Evolutionary conservation across 2,797 vertebrate genomes (phyloP).

Genomic region (Eutrigla gurnardus): DNA sequence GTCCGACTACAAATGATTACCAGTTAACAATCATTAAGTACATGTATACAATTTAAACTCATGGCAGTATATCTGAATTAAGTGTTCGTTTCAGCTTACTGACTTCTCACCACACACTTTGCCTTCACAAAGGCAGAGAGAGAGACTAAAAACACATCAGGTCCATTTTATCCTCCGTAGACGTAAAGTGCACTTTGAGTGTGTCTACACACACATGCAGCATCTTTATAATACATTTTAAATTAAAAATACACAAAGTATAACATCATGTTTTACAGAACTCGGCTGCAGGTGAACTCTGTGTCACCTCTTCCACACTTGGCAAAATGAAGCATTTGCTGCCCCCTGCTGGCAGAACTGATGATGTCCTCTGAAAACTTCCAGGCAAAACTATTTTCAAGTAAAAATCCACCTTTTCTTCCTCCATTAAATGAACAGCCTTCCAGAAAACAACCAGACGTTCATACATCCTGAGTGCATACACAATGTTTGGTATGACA

Average conservation of each 20-base stretch:
- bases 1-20: neutral
- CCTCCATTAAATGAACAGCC: neutral
- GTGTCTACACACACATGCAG: conserved; percentile 5
- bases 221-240: neutral
- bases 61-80: neutral
- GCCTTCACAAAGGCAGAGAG: neutral
- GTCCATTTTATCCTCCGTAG: conserved; percentile 16
- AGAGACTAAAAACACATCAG: neutral
- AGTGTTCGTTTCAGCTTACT: neutral
- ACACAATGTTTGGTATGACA: neutral
- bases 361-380: neutral
- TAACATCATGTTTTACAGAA: neutral
- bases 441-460: neutral
- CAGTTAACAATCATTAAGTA: neutral
- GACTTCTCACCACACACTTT: neutral
- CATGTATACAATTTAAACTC: neutral
- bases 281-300: conserved; percentile 32
- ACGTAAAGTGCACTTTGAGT: conserved; percentile 56
- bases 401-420: neutral
- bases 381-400: neutral
- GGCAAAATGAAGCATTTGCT: conserved; percentile 12
- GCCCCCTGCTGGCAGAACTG: conserved; percentile 55
- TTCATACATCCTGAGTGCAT: neutral
- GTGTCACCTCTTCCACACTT: conserved; percentile 1
- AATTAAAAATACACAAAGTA: neutral